Base-by-base conservation (phyloP, 2,113 vertebrate species). In the Sprattus sprattus region DNA sequence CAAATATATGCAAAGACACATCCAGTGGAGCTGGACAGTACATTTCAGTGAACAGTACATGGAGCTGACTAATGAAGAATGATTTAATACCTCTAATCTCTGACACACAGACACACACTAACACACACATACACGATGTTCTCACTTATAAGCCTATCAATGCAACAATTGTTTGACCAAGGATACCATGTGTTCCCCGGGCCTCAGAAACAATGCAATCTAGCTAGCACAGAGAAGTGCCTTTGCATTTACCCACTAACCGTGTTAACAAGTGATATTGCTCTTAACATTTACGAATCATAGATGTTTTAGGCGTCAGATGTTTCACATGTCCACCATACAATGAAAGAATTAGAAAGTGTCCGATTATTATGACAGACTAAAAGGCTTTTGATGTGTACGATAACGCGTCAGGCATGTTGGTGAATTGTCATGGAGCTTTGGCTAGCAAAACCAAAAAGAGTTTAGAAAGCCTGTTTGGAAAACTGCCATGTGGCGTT, bases 111-210 rank as follows among this genome's bases (percentile, higher is more conserved):
- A 57, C n/a, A 81, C 84, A 81, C 45, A 47, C 9, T 44, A 67
- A 81, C 81, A 75, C n/a, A 83, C 84, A 50, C 6, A 71, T 78
- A 82, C 82, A 83, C 54, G 45, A 46, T 83, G 9, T 83, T 57
- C 32, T 81, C 22, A 83, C 11, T 28, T 78, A 84, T 82, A 88
- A 84, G 87, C 88, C 85, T 81, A 83, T 87, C 87, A 80, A 86
- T 93, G 89, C 87, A 88, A 82, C 18, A 87, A 11, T 85, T 83
- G 6, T 85, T 67, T 83, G 0, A 32, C 81, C 45, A 84, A 81
- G 47, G 71, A 52, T 52, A 78, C 82, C 83, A 6, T 83, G 44
- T 85, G 18, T 83, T n/a, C 60, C 44, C 83, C 81, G 1, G 45
- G 32, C 15, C 28, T 45, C 45, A 22, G 28, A 78, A 82, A 28